Base-by-base conservation (phyloP, 2,113 vertebrate species). In the Micronisus gabar region DNA sequence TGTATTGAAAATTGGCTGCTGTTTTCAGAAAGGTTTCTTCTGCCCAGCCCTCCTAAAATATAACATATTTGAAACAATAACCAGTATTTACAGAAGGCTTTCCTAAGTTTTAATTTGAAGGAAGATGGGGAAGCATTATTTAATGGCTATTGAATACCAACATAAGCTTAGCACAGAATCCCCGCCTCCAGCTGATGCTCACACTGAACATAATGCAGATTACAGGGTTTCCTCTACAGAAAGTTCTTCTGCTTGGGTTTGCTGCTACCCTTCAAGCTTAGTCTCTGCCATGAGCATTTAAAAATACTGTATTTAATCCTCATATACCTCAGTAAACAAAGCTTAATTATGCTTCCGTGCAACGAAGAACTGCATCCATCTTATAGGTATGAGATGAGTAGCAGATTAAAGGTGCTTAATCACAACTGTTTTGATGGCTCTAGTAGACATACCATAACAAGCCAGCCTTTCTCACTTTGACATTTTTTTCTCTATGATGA, bases 151-250 rank as follows among this genome's bases (percentile, higher is more conserved):
- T 75, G 36, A 88, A 63, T 82, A 75, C 65, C 14, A 53, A 0
- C 8, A 7, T 4, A 56, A 88, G 45, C 7, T 52, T 76, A 41
- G 59, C 20, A 20, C 23, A 66, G 88, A 74, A 22, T 36, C 18
- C 23, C 41, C 43, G 20, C 16, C 41, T 36, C 32, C 47, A 30
- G 55, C 32, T 58, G 58, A 5, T 61, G 29, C 38, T 79, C 19
- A 23, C 19, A 3, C 11, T 52, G 59, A 65, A 11, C 17, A 4
- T 36, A 40, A 41, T 0, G 5, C 3, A 2, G 22, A 34, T 80
- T 50, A 53, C n/a, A 55, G 30, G 32, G 26, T 41, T 88, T 93
- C 66, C 61, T 83, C 7, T 32, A 6, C 20, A 56, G 43, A 27
- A 68, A 15, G 17, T 79, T 79, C 14, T 84, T 38, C 58, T 86